Evolutionary conservation across 2,888 invertebrate genomes (phyloP), one percentile per base, ranked within the genome.

Genomic region (Cryptocheilus praepositus): DNA sequence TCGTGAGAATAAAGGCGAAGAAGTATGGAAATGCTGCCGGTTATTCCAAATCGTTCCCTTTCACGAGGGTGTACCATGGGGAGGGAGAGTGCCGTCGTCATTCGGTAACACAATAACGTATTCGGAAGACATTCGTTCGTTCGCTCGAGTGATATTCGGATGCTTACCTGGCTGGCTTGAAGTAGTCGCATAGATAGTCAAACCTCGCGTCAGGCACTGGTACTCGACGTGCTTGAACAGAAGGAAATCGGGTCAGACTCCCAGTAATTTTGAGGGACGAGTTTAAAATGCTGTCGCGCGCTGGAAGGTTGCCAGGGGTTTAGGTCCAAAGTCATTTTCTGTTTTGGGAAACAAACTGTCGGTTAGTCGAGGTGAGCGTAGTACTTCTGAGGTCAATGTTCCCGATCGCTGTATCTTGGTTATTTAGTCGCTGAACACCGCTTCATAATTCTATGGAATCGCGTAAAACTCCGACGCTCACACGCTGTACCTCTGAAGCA

Each of bases 201-300:
- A 93, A 99, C 82, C 99, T 92, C 62, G 93, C 93, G 90, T 99
- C 99, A 2, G 98, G 98, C 7, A 99, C 99, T 28, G 98, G 97
- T 83, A 99, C 99, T 87, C 98, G 94, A 95, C 96, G 94, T 97
- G 92, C 90, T 86, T 83, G 65, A 86, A 86, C 85, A 79, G 86
- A 87, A 86, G 67, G 81, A 22, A 59, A 55, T 55, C 59, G 58
- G 63, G 76, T 83, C 80, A 83, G 80, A 75, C 69, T 2, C 15
- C 16, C 3, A 13, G 18, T 49, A 49, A 49, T 5, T 49, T 49
- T 18, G 49, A 49, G 49, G 36, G 36, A 11, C 36, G 13, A 7
- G 36, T 11, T 36, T 36, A 7, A 1, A 36, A 11, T 36, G 13
- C 36, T 11, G 1, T 36, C 1, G 36, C 36, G 11, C 13, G 13